Evolutionary conservation across 2,888 invertebrate genomes (phyloP), one percentile per base, ranked within the genome.

Genomic region (Psylliodes chrysocephalus): DNA sequence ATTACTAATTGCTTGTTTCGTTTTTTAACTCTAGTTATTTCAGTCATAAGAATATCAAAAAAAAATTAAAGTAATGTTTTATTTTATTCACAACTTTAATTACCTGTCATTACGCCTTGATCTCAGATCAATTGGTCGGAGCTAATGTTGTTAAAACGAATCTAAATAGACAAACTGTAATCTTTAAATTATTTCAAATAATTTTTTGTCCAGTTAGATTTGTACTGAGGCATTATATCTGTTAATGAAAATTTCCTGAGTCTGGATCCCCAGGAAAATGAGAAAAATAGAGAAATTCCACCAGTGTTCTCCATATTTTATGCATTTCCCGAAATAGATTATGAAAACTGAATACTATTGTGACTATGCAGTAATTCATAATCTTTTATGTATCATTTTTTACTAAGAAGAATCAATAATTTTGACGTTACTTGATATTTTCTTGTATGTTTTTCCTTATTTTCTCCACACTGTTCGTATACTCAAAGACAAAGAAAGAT

Each of bases 181-280:
- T 40, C 10, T 14, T 40, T 12, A 4, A 17, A 12, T 12, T 17
- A 40, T 40, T 40, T 14, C 2, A 14, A 17, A 15, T 17, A 17
- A 40, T 17, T 12, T 40, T 40, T 14, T 7, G 1, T 40, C 17
- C 44, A 33, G 8, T 33, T 14, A 3, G 18, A n/a, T n/a, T n/a
- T n/a, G n/a, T n/a, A n/a, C n/a, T n/a, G n/a, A n/a, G n/a, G n/a
- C n/a, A n/a, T n/a, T n/a, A n/a, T 3, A 5, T n/a, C 46, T 10
- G 25, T 46, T n/a, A 46, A 46, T 46, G 46, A 46, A 46, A 22
- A 46, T 46, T 46, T 46, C 14, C 25, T 46, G 19, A 6, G 10
- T n/a, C 14, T 22, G 46, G 19, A 22, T n/a, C 14, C 46, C 19
- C 17, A 6, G 18, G 44, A 19, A 44, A 44, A 44, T 22, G 46